A percentile compares a stretch with the other conserved stretches of the same genome.
Conservation (phyloP, 2,113 vertebrate genomes). For the Oxyruncus cristatus region DNA sequence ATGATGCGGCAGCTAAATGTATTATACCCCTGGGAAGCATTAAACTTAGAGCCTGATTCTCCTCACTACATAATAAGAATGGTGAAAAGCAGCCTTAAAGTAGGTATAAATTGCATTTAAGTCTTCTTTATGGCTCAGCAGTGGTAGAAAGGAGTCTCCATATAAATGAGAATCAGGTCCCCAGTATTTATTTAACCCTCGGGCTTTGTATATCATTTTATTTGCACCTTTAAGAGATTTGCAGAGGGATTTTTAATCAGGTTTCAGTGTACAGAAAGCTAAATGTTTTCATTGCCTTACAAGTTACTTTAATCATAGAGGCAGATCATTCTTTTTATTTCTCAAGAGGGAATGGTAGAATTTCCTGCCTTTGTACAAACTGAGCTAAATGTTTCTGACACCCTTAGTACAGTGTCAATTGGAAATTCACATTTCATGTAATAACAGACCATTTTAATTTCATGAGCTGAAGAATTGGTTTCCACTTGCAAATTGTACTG, state of each 20-base stretch:
- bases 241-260: conserved; percentile 58
- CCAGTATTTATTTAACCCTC: conserved; percentile 59
- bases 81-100: conserved; percentile 47
- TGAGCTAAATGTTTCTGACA: conserved; percentile 66
- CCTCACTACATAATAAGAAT: conserved; percentile 9
- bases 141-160: background rate
- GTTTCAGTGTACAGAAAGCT: background rate
- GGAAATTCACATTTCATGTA: conserved; percentile 66
- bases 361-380: conserved; percentile 33
- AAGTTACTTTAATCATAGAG: conserved; percentile 36
- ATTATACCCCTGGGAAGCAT: conserved; percentile 26
- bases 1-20: conserved; percentile 31
- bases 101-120: conserved; percentile 44
- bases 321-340: conserved; percentile 50
- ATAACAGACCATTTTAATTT: conserved; percentile 72
- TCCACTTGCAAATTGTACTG: conserved; percentile 24
- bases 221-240: conserved; percentile 53
- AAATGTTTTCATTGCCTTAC: conserved; percentile 50
- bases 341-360: background rate
- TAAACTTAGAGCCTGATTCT: conserved; percentile 51
- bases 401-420: conserved; percentile 22
- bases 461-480: conserved; percentile 62
- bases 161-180: conserved; percentile 45
- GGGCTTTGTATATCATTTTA: conserved; percentile 62
- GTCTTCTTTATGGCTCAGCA: conserved; percentile 43